A percentile compares a stretch with the other conserved stretches of the same genome.
Evolutionary conservation across 2,888 invertebrate species (phyloP).

Genomic region (Anticlea derivata): DNA sequence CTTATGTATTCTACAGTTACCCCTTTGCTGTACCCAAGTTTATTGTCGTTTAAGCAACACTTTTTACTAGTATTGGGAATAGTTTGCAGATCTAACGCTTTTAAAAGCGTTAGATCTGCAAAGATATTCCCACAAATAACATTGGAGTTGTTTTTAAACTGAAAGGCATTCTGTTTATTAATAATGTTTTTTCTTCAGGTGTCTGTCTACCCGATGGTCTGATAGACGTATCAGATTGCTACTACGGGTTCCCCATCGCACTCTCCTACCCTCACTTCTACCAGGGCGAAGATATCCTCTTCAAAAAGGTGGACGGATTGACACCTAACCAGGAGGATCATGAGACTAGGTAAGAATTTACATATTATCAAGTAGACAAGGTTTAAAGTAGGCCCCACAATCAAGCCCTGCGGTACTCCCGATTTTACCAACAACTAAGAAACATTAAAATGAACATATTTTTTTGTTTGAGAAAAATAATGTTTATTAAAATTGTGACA

Average conservation of each 20-base stretch:
- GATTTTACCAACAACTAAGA: neutral
- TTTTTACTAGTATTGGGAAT: too few relatives aligned
- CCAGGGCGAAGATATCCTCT: slow-evolving; percentile 86
- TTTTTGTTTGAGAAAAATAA: too few relatives aligned
- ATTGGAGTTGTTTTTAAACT: too few relatives aligned
- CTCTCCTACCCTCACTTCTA: slow-evolving; percentile 95
- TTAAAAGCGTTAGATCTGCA: too few relatives aligned
- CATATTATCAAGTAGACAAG: neutral
- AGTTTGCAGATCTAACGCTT: too few relatives aligned
- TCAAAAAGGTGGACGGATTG: slow-evolving; percentile 87
- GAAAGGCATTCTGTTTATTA: neutral
- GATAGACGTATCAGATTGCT: slow-evolving; percentile 93
- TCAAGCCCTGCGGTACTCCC: neutral
- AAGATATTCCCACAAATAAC: too few relatives aligned
- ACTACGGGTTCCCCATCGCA: slow-evolving; percentile 95
- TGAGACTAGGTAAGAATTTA: slow-evolving; percentile 64
- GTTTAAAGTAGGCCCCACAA: neutral
- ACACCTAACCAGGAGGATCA: slow-evolving; percentile 84
- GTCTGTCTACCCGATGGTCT: slow-evolving; percentile 89
- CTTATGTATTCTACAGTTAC: too few relatives aligned
- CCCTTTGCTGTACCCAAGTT: too few relatives aligned
- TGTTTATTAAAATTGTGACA: too few relatives aligned
- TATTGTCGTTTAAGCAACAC: too few relatives aligned
- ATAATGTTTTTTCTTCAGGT: slow-evolving; percentile 51
- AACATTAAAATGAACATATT: too few relatives aligned